Conservation (phyloP, 2,113 vertebrate genomes). For the Mirza zaza region DNA sequence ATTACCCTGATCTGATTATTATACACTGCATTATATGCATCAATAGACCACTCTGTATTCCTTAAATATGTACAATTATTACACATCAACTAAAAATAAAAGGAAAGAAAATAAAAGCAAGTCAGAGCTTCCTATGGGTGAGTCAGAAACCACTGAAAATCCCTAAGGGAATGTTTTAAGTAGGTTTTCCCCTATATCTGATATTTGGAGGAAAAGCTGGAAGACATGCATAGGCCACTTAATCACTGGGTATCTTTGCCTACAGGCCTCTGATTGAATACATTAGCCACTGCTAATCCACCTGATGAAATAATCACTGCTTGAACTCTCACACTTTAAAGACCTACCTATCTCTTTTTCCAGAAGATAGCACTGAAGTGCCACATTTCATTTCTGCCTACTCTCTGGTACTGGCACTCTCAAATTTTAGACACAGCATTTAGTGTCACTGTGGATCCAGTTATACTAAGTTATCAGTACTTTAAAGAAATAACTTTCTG, state of each 20-base stretch:
- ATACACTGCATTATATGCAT: neutral
- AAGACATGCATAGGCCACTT: neutral
- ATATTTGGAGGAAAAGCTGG: neutral
- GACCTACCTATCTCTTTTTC: neutral
- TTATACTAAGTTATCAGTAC: neutral
- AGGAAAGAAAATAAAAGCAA: neutral
- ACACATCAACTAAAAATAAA: neutral
- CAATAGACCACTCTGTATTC: neutral
- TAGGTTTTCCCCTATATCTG: neutral
- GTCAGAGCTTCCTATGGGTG: constrained; percentile 66
- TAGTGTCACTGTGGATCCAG: neutral
- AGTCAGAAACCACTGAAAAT: constrained; percentile 67
- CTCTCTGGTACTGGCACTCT: neutral
- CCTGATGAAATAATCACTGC: neutral
- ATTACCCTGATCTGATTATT: neutral
- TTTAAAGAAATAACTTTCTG: neutral
- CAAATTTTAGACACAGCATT: neutral
- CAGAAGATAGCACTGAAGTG: neutral
- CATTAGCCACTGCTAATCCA: neutral
- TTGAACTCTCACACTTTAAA: neutral
- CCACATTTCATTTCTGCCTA: neutral
- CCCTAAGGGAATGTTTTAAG: constrained; percentile 56
- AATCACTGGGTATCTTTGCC: neutral
- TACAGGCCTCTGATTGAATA: neutral
- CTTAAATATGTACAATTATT: neutral